A percentile compares a stretch with the other conserved stretches of the same genome.
These are phyloP conservation scores for Naja naja DNA, from an alignment of 2,113 vertebrate species.

Conservation along the genomic window DNA sequence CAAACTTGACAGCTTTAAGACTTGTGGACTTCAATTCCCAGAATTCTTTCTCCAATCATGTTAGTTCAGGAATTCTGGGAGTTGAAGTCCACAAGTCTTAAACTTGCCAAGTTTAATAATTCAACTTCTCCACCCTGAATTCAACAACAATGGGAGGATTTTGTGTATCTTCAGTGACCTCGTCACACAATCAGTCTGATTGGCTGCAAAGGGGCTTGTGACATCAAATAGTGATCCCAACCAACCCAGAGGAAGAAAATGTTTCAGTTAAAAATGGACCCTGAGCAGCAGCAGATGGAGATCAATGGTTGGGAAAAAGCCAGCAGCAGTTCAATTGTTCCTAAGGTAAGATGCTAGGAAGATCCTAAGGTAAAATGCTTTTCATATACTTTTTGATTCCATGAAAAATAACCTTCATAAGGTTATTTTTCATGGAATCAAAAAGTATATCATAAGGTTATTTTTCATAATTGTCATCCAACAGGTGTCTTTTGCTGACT, in stretches of 20 bases:
- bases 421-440: no score
- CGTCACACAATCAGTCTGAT: background rate
- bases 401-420: background rate
- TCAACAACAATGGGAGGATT: background rate
- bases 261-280: background rate
- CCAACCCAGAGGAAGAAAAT: background rate
- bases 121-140: background rate
- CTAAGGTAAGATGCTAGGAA: background rate
- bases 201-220: background rate
- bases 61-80: no score
- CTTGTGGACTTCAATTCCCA: no score
- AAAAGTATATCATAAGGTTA: no score
- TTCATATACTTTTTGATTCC: background rate
- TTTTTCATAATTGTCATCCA: background rate
- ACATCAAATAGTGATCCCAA: background rate
- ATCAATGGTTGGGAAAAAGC: background rate
- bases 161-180: conserved; percentile 4
- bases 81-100: no score
- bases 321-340: background rate
- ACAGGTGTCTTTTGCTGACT: background rate
- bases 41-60: no score
- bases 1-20: no score
- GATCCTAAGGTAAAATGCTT: background rate
- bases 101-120: no score
- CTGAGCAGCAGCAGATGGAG: background rate